Evolutionary conservation across 2,888 invertebrate genomes (phyloP).

Genomic region (Apodemia hepburni): DNA sequence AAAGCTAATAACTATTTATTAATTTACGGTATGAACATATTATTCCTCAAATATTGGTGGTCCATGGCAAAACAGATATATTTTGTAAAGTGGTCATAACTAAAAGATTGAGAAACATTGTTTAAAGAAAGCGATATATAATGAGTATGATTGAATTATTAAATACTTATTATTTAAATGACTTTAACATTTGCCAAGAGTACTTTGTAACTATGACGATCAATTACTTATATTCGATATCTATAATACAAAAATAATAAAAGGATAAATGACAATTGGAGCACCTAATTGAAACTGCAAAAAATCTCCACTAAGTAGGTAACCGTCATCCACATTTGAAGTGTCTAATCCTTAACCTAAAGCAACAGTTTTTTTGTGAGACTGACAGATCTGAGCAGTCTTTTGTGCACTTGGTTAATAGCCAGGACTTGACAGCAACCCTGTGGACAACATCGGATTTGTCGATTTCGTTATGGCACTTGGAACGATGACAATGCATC

Average conservation of each 20-base stretch:
- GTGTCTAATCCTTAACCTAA: slow-evolving; percentile 58
- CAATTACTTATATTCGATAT: too few relatives aligned
- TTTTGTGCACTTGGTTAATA: slow-evolving; percentile 43
- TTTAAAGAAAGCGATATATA: too few relatives aligned
- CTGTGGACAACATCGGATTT: slow-evolving; percentile 38
- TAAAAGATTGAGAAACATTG: too few relatives aligned
- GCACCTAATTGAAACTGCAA: slow-evolving; percentile 7
- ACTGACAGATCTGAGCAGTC: slow-evolving; percentile 64
- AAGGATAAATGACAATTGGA: slow-evolving; percentile 10
- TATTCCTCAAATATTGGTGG: too few relatives aligned
- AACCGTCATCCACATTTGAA: slow-evolving; percentile 40
- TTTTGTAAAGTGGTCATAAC: too few relatives aligned
- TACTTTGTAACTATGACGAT: too few relatives aligned
- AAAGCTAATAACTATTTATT: too few relatives aligned
- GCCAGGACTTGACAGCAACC: slow-evolving; percentile 11
- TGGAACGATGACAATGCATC: slow-evolving; percentile 60
- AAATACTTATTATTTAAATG: too few relatives aligned
- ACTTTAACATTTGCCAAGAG: too few relatives aligned
- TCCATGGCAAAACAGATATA: too few relatives aligned
- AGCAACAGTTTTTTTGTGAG: slow-evolving; percentile 50
- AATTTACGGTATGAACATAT: too few relatives aligned
- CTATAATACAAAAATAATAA: neutral
- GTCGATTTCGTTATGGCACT: slow-evolving; percentile 49
- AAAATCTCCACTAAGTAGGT: slow-evolving; percentile 46
- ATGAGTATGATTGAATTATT: too few relatives aligned